A percentile compares a stretch with the other conserved stretches of the same genome.
These are phyloP conservation scores for Lepidothrix coronata DNA, from an alignment of 2,113 vertebrate genomes.

Conservation along the genomic window DNA sequence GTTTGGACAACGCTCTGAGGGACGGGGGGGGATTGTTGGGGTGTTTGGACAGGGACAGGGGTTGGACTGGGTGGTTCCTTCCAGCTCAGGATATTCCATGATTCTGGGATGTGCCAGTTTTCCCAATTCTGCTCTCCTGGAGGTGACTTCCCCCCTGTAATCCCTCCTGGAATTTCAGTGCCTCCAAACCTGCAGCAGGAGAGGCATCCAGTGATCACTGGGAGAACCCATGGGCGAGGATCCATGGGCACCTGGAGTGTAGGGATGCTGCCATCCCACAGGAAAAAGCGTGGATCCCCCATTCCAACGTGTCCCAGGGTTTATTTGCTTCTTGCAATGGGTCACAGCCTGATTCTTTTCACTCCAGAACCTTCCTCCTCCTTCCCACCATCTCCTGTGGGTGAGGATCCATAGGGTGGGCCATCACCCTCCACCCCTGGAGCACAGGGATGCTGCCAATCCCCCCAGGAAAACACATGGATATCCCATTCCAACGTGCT, in stretches of 20 bases:
- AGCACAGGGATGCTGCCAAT: accelerated
- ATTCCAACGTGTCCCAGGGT: too few relatives aligned
- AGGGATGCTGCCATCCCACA: background rate
- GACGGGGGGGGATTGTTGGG: background rate
- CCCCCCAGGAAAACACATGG: background rate
- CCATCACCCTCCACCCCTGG: too few relatives aligned
- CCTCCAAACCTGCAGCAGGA: background rate
- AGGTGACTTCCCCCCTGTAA: background rate
- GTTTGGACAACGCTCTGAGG: background rate
- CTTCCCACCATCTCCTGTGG: background rate
- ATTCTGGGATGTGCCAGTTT: background rate
- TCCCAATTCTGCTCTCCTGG: background rate
- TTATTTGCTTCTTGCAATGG: background rate
- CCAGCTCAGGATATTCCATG: background rate
- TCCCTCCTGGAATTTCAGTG: background rate
- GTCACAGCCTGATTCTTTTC: background rate
- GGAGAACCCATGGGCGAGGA: accelerated
- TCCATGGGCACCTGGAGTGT: accelerated
- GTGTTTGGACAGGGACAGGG: background rate
- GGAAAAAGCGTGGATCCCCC: background rate
- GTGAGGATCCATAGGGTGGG: background rate
- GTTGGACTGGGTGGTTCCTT: background rate
- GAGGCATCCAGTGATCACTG: background rate
- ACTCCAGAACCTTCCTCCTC: background rate
- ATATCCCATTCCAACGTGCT: too few relatives aligned